These are phyloP conservation scores for Stercorarius parasiticus DNA, from an alignment of 2,113 vertebrate species.

Conservation along the genomic window DNA sequence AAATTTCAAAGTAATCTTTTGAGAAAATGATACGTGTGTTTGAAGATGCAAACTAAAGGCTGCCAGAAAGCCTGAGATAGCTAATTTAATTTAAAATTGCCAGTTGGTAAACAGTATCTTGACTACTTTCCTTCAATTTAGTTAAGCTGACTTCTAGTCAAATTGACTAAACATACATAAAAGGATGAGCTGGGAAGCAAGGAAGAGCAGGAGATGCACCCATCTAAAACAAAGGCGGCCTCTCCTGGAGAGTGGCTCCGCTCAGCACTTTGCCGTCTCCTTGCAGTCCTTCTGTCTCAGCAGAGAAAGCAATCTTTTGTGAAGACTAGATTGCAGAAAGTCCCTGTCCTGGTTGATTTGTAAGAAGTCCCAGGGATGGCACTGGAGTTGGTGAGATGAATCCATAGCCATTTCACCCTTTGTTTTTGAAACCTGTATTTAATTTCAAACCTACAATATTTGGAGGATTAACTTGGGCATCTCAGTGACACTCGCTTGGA, in stretches of 20 bases:
- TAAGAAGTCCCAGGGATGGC: background rate
- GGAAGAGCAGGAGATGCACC: background rate
- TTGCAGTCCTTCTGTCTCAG: background rate
- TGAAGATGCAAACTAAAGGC: background rate
- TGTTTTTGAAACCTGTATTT: background rate
- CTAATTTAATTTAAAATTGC: background rate
- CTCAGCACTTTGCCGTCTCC: background rate
- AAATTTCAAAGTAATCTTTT: background rate
- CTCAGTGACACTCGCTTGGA: accelerated
- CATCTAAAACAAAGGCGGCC: background rate
- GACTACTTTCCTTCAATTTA: background rate
- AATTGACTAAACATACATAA: background rate
- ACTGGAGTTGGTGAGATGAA: background rate
- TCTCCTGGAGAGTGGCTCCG: accelerated
- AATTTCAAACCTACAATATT: background rate
- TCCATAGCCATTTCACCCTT: accelerated
- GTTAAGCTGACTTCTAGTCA: background rate
- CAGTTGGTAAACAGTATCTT: background rate
- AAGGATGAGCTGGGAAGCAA: accelerated
- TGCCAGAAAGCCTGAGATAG: accelerated
- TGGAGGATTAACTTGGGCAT: background rate
- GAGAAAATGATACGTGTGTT: background rate
- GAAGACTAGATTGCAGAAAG: background rate
- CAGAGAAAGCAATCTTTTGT: background rate
- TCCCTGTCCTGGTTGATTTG: background rate